Evolutionary conservation across 2,113 vertebrate genomes (phyloP).

Genomic region (Callionymus lyra): DNA sequence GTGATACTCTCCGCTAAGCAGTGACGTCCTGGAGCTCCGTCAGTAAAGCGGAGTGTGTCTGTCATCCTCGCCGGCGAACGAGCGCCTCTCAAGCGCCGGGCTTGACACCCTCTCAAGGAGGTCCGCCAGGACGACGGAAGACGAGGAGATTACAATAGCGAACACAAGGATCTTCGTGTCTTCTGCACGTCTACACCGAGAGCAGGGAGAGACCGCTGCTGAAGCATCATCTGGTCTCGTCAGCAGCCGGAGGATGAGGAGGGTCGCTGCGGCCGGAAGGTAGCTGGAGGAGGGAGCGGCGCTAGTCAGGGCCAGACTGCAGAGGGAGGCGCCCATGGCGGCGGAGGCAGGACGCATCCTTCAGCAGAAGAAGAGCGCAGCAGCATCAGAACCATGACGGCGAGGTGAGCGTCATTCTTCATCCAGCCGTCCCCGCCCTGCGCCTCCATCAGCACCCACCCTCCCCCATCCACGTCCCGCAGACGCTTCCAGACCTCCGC

Average conservation of each 20-base stretch:
- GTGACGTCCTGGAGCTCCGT: slow-evolving; percentile 61
- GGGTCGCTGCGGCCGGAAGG: no score
- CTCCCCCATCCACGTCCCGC: slow-evolving; percentile 14
- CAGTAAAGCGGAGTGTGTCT: slow-evolving; percentile 49
- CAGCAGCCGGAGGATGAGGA: no score
- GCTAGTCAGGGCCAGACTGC: no score
- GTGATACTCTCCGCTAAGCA: slow-evolving; percentile 59
- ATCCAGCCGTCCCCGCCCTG: slow-evolving; percentile 47
- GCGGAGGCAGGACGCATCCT: slow-evolving; percentile 29
- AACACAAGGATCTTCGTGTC: slow-evolving; percentile 40
- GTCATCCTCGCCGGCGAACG: slow-evolving; percentile 25
- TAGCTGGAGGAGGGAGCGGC: no score
- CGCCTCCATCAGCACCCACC: slow-evolving; percentile 28
- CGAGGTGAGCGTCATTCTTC: slow-evolving; percentile 48
- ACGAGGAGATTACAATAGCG: no score
- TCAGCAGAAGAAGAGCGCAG: slow-evolving; percentile 35
- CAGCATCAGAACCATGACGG: slow-evolving; percentile 29
- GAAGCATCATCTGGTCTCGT: no score
- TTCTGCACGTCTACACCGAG: no score
- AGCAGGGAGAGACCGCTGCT: no score
- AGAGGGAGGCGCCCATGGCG: slow-evolving; percentile 41
- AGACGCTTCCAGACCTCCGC: no score
- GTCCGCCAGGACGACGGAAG: no score
- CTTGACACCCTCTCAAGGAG: slow-evolving; percentile 41
- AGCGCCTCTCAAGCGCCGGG: slow-evolving; percentile 28